Conservation (phyloP, 2,113 vertebrate species). For the Phrynosoma blainvillii region DNA sequence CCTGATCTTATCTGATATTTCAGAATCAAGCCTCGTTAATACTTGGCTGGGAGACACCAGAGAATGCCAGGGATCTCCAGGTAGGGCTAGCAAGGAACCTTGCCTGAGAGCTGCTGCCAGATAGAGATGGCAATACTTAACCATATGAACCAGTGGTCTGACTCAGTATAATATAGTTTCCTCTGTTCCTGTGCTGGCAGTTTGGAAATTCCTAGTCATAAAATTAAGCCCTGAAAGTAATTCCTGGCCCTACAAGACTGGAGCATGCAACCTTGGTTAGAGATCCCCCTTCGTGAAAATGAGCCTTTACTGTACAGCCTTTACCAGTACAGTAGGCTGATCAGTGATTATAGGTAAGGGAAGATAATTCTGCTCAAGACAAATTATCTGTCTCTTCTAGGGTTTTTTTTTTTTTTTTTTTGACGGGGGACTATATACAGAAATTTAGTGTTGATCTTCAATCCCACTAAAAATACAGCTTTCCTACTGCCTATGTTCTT, state of each 20-base stretch:
- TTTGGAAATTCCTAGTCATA: background rate
- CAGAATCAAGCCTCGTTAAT: too few relatives aligned
- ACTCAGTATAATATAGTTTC: too few relatives aligned
- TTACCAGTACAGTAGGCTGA: background rate
- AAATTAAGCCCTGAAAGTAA: background rate
- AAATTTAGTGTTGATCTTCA: background rate
- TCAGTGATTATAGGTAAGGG: background rate
- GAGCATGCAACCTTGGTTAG: background rate
- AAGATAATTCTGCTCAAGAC: background rate
- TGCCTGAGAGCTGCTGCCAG: too few relatives aligned
- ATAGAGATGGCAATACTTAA: too few relatives aligned
- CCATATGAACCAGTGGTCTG: too few relatives aligned
- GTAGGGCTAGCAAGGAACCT: too few relatives aligned
- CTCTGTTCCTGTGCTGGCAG: background rate
- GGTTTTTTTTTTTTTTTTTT: too few relatives aligned
- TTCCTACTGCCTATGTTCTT: conserved; percentile 25
- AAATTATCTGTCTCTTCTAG: background rate
- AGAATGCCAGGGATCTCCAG: too few relatives aligned
- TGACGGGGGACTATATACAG: background rate
- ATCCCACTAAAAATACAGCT: background rate
- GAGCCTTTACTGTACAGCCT: background rate
- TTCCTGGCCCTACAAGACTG: background rate
- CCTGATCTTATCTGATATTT: too few relatives aligned
- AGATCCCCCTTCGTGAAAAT: background rate
- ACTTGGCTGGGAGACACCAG: too few relatives aligned